phyloP scores from a whole-genome alignment of 2,888 invertebrate species.

The Xylota sylvarum region DNA sequence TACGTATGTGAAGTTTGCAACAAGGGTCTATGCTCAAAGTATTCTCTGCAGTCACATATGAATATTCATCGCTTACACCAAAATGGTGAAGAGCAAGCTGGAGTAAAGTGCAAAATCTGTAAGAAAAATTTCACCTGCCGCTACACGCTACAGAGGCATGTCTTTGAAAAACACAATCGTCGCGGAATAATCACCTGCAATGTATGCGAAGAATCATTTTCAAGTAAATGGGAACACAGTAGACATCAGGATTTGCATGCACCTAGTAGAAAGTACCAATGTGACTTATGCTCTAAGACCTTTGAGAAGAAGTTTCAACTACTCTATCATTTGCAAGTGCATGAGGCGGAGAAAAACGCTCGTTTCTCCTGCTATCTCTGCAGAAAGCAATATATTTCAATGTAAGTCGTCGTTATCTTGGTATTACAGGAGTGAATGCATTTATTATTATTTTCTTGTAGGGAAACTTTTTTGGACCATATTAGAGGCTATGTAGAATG shows the following conservation, averaged over 20 bases:
- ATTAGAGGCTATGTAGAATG: constrained; percentile 35
- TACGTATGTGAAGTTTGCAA: constrained; percentile 45
- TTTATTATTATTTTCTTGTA: constrained; percentile 1
- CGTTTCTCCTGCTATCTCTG: constrained; percentile 58
- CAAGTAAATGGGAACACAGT: constrained; percentile 51
- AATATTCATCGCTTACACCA: constrained; percentile 37
- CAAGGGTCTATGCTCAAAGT: constrained; percentile 48
- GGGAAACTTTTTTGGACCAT: constrained; percentile 58
- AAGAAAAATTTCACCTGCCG: constrained; percentile 57
- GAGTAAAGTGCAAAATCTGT: constrained; percentile 37
- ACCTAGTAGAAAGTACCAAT: constrained; percentile 45
- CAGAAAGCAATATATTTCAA: constrained; percentile 52
- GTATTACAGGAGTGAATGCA: not conserved
- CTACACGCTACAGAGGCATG: constrained; percentile 53
- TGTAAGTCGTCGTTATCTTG: constrained; percentile 26
- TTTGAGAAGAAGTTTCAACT: constrained; percentile 64
- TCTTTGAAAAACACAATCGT: constrained; percentile 55
- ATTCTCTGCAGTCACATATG: constrained; percentile 53
- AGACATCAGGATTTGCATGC: constrained; percentile 60
- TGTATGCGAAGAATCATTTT: constrained; percentile 50
- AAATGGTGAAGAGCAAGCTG: constrained; percentile 13
- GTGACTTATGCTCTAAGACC: constrained; percentile 54
- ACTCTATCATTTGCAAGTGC: constrained; percentile 67
- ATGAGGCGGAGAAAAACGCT: constrained; percentile 43
- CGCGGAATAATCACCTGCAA: constrained; percentile 61